phyloP scores from a whole-genome alignment of 2,888 invertebrate genomes.

The Erebia epiphron region DNA sequence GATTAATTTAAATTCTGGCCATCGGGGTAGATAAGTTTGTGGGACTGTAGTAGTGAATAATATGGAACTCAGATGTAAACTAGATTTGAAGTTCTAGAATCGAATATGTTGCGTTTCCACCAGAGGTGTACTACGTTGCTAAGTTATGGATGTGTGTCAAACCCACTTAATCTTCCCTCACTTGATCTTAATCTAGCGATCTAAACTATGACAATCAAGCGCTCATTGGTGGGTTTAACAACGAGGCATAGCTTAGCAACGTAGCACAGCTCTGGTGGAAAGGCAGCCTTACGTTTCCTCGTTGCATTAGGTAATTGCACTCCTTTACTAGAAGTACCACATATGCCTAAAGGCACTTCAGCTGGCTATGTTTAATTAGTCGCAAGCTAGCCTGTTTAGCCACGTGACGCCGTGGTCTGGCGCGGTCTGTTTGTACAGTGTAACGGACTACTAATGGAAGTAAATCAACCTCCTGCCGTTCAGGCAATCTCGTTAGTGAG shows the following conservation, averaged over 20 bases:
- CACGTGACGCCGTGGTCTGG: slow-evolving; percentile 49
- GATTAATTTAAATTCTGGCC: no score
- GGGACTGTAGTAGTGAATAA: no score
- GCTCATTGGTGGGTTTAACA: no score
- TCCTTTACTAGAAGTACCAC: slow-evolving; percentile 17
- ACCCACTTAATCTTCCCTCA: no score
- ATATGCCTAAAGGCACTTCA: slow-evolving; percentile 23
- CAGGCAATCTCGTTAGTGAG: slow-evolving; percentile 72
- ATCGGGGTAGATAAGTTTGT: no score
- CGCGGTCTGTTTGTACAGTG: slow-evolving; percentile 59
- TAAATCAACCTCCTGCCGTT: slow-evolving; percentile 71
- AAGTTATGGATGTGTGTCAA: no score
- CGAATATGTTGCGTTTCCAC: not conserved
- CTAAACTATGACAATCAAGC: no score
- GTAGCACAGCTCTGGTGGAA: no score
- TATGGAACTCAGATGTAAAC: not conserved
- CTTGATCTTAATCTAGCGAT: no score
- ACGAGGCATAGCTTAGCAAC: no score
- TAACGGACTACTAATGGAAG: slow-evolving; percentile 62
- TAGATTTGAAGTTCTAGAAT: not conserved
- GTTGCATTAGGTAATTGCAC: not conserved
- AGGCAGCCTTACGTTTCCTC: not conserved
- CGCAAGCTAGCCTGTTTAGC: slow-evolving; percentile 23
- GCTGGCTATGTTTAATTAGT: slow-evolving; percentile 17
- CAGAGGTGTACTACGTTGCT: no score